phyloP scores from a whole-genome alignment of 2,113 vertebrate genomes.

The Pimephales promelas region DNA sequence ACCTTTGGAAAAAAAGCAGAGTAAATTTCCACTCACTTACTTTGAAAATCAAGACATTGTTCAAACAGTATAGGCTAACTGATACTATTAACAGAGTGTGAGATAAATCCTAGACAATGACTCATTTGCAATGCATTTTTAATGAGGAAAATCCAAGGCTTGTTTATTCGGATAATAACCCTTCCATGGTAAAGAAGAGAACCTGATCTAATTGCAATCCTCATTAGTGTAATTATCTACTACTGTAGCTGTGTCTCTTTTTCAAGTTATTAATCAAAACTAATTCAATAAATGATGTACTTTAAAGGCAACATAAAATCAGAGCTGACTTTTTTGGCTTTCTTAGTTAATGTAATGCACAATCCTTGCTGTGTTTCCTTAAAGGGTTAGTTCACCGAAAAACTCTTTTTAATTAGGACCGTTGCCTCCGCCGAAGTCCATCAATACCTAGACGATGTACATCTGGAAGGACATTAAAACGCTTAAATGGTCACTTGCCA shows the following conservation, averaged over 20 bases:
- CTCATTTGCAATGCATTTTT: conserved; percentile 21
- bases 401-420: too few species aligned
- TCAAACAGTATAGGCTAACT: conserved; percentile 41
- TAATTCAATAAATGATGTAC: not conserved
- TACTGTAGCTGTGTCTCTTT: not conserved
- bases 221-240: conserved; percentile 26
- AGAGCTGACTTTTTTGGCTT: not conserved
- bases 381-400: too few species aligned
- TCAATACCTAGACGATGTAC: too few species aligned
- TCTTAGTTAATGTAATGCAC: not conserved
- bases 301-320: conserved; percentile 10
- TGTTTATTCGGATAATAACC: conserved; percentile 21
- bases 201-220: conserved; percentile 8
- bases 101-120: not conserved
- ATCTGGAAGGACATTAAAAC: too few species aligned
- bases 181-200: not conserved
- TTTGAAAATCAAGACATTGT: conserved; percentile 33
- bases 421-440: too few species aligned
- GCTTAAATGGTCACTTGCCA: too few species aligned
- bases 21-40: conserved; percentile 23
- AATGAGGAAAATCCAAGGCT: conserved; percentile 31
- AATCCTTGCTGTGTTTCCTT: not conserved
- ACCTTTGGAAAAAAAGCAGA: conserved; percentile 43
- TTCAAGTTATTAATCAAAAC: conserved; percentile 16
- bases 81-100: conserved; percentile 12